A percentile compares a stretch with the other conserved stretches of the same genome.
These are phyloP conservation scores for Himalopsyche japonica DNA, from an alignment of 2,888 invertebrate genomes.

Conservation along the genomic window DNA sequence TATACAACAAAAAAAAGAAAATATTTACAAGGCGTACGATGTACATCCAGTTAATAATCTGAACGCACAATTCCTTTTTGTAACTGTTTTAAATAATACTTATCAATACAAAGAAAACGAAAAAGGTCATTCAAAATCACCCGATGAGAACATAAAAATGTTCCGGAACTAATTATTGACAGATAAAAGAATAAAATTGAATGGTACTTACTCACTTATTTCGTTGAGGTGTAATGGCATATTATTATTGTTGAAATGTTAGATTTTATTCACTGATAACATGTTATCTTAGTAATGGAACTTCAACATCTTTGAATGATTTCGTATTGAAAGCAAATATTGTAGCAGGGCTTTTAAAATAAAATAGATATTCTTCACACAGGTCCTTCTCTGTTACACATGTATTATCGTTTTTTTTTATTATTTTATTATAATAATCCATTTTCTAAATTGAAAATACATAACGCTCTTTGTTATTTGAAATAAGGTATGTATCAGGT, in stretches of 20 bases:
- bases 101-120: not conserved
- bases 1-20: not conserved
- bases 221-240: not conserved
- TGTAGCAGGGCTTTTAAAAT: too few species aligned
- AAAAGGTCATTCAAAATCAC: not conserved
- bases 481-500: too few species aligned
- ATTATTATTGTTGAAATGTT: not conserved
- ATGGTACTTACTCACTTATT: not conserved
- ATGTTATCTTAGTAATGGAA: not conserved
- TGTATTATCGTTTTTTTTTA: too few species aligned
- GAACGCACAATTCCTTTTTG: too few species aligned
- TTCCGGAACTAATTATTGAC: not conserved
- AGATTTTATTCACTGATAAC: not conserved
- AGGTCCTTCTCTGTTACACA: too few species aligned
- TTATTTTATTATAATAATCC: too few species aligned
- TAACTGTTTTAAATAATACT: not conserved
- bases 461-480: too few species aligned
- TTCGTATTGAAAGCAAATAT: too few species aligned
- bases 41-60: not conserved
- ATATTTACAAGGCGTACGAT: too few species aligned
- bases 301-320: not conserved
- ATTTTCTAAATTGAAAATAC: too few species aligned
- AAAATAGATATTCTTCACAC: too few species aligned
- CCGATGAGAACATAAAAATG: not conserved
- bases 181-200: not conserved